These are phyloP conservation scores for Leptopilina syphax DNA, from an alignment of 2,888 invertebrate genomes.

Conservation along the genomic window DNA sequence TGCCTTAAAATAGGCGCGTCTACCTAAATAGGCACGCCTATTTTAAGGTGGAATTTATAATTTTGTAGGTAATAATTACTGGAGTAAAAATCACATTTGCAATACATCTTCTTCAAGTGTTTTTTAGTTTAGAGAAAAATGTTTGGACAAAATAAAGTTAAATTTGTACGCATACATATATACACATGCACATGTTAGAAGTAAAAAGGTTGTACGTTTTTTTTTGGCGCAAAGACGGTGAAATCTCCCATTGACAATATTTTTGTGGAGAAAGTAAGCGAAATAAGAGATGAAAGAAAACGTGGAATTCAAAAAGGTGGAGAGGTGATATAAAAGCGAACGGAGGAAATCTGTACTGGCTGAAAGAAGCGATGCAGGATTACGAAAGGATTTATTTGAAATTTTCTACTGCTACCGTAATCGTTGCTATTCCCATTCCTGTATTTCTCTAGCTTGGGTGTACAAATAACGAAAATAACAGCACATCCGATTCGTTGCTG, in stretches of 20 bases:
- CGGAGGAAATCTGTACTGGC: conserved; percentile 71
- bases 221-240: background rate
- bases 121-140: too few species aligned
- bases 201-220: background rate
- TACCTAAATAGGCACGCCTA: too few species aligned
- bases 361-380: conserved; percentile 74
- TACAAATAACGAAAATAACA: conserved; percentile 69
- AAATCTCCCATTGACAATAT: conserved; percentile 17
- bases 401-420: conserved; percentile 66
- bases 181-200: too few species aligned
- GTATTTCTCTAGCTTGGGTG: conserved; percentile 61
- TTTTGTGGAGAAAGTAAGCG: conserved; percentile 50
- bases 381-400: conserved; percentile 75
- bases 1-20: too few species aligned
- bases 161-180: too few species aligned
- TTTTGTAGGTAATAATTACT: too few species aligned
- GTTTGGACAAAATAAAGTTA: too few species aligned
- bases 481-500: conserved; percentile 23
- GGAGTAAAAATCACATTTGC: too few species aligned
- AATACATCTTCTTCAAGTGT: too few species aligned
- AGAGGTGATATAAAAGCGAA: conserved; percentile 67
- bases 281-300: conserved; percentile 57
- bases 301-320: conserved; percentile 54
- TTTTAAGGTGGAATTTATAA: too few species aligned
- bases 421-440: conserved; percentile 46